Evolutionary conservation across 2,797 vertebrate genomes (phyloP), one percentile per base, ranked within the genome.

Genomic region (Pteropus rufus): DNA sequence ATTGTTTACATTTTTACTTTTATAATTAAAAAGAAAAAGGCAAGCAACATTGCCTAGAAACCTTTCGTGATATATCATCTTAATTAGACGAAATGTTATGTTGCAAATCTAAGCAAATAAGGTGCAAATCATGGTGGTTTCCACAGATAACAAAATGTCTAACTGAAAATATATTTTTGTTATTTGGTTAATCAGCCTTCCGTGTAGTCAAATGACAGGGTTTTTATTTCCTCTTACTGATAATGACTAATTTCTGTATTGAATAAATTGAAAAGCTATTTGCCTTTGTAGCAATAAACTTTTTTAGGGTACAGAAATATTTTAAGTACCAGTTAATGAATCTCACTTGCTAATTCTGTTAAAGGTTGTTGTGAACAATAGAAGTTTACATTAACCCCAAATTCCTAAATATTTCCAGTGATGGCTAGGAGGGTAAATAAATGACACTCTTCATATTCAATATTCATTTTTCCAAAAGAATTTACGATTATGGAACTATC

Each of bases 301-400:
- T 80, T 75, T 89, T 90, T 84, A 95, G 85, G 41, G 67, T 41
- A 88, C 14, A 56, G 62, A 89, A 77, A 41, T 75, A 70, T 54
- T 87, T 95, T 73, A 70, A 87, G 76, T 64, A 75, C 3, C 34
- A 82, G 36, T 39, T 62, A 62, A 67, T 44, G 19, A 83, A 64
- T 87, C 16, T 5, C 86, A 80, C 54, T 93, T 92, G n/a, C 85
- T 94, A 81, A 90, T 84, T 92, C 62, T 84, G 18, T 64, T 64
- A 46, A 83, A 75, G 26, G n/a, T 72, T 81, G 3, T 44, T 80
- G 77, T 31, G 8, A 36, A n/a, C 6, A 77, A 46, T 41, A 82
- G 83, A 95, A 89, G 85, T 21, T 44, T 31, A 92, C 26, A 58
- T 36, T 52, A 94, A 84, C 1, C 31, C 31, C 21, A 91, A 86